Percentiles rank a stretch among this genome's conserved stretches.
These are phyloP conservation scores for Calyptommatus sinebrachiatus DNA, from an alignment of 2,113 vertebrate genomes.

Conservation along the genomic window DNA sequence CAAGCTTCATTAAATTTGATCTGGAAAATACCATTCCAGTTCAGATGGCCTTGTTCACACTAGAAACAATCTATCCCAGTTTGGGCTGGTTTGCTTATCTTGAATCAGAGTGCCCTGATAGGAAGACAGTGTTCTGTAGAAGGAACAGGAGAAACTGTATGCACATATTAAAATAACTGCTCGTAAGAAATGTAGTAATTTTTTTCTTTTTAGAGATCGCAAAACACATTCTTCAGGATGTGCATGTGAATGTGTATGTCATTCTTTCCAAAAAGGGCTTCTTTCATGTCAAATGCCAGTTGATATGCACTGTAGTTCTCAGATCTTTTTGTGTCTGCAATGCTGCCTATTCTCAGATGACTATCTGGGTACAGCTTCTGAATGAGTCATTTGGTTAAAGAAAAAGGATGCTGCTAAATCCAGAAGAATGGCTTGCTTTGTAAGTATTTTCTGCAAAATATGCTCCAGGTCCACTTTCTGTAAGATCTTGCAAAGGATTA, in stretches of 20 bases:
- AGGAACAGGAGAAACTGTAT: too few species aligned
- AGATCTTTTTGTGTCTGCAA: constrained; percentile 68
- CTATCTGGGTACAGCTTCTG: constrained; percentile 53
- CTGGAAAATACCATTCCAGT: too few species aligned
- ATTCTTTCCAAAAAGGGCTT: constrained; percentile 35
- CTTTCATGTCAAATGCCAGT: constrained; percentile 47
- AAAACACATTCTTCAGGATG: constrained; percentile 11
- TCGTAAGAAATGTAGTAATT: not conserved
- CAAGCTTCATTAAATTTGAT: too few species aligned
- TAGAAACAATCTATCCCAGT: too few species aligned
- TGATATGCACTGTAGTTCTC: constrained; percentile 49
- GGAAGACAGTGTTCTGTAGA: too few species aligned
- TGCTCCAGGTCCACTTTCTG: constrained; percentile 26
- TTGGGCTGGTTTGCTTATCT: too few species aligned
- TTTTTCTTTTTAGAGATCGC: constrained; percentile 17
- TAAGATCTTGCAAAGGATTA: constrained; percentile 33
- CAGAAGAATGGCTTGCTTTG: constrained; percentile 45
- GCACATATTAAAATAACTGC: not conserved
- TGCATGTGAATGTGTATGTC: not conserved
- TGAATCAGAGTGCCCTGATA: too few species aligned
- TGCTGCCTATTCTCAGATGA: constrained; percentile 59
- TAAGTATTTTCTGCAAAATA: constrained; percentile 55
- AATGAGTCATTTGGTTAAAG: constrained; percentile 55
- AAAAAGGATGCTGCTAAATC: constrained; percentile 47
- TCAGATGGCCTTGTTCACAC: too few species aligned